Evolutionary conservation across 2,888 invertebrate species (phyloP).

Genomic region (Horisme vitalbata): DNA sequence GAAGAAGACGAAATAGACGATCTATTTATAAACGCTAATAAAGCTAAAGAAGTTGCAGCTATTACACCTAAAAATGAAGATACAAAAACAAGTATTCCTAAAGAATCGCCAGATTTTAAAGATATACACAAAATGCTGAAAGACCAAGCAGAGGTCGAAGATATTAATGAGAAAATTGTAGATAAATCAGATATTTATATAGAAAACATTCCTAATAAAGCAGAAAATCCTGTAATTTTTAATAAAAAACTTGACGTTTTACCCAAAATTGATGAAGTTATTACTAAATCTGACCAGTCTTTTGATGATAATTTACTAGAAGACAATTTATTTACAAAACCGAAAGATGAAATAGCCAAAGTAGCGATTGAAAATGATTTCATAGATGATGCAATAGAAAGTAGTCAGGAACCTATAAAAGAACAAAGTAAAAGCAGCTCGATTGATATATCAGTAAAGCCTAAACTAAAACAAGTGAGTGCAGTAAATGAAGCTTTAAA

Average conservation of each 20-base stretch:
- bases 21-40: conserved; percentile 37
- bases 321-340: conserved; percentile 13
- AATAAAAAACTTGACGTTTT: conserved; percentile 1
- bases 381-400: conserved; percentile 14
- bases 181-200: not conserved
- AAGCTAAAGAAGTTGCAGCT: conserved; percentile 12
- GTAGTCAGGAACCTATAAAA: conserved; percentile 16
- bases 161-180: not conserved
- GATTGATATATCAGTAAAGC: not conserved
- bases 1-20: conserved; percentile 55
- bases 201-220: not conserved
- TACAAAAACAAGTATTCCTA: conserved; percentile 1
- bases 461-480: not conserved
- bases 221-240: not conserved
- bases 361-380: not conserved
- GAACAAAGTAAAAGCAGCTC: conserved; percentile 1
- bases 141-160: not conserved
- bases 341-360: not conserved
- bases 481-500: not conserved
- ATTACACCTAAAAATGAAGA: not conserved
- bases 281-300: conserved; percentile 1
- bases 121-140: conserved; percentile 1
- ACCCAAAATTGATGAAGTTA: conserved; percentile 1
- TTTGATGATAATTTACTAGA: conserved; percentile 5
- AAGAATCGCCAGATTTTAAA: conserved; percentile 2